Base-by-base conservation (phyloP, 2,797 vertebrate species). In the Acipenser ruthenus region DNA sequence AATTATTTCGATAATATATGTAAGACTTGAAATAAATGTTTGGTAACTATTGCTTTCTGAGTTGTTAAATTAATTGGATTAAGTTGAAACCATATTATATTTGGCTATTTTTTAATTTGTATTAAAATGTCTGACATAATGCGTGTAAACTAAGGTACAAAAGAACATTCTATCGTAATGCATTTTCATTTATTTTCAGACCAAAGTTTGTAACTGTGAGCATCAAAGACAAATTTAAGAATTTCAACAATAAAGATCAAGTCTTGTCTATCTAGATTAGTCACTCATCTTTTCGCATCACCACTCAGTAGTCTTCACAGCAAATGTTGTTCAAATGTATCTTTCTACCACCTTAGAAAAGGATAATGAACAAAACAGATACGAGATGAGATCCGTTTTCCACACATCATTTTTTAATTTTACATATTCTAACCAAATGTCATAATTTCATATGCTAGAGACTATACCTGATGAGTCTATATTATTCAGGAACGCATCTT, bases 1-100 rank as follows among this genome's bases (percentile, higher is more conserved):
- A 86, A 88, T 89, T 89, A 86, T 86, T 85, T 86, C 85, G 87
- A 70, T 88, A 88, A 89, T 90, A 89, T 86, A 88, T 90, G 86
- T 90, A 88, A 87, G 85, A 88, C 84, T 87, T 90, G 79, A 88
- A 86, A 87, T 78, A 86, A 88, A 86, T 86, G 82, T 86, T 87
- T 86, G 87, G 87, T 84, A 83, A 83, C 84, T 86, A 88, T 83
- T 82, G 71, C 78, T 82, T 88, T 84, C 81, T 82, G 74, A 84
- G 86, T 76, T 87, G 85, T 89, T 90, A 88, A 90, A 84, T 90
- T 89, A 89, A 90, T 82, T 87, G 86, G 80, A 90, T 83, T 88
- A 89, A 87, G 88, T 78, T 86, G 86, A 80, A 84, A 77, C 72
- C 79, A 85, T 83, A 86, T 80, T 83, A 78, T 81, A 83, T 81